Conservation (phyloP, 1,140 invertebrate species). For the Ceratosolen fusciceps region DNA sequence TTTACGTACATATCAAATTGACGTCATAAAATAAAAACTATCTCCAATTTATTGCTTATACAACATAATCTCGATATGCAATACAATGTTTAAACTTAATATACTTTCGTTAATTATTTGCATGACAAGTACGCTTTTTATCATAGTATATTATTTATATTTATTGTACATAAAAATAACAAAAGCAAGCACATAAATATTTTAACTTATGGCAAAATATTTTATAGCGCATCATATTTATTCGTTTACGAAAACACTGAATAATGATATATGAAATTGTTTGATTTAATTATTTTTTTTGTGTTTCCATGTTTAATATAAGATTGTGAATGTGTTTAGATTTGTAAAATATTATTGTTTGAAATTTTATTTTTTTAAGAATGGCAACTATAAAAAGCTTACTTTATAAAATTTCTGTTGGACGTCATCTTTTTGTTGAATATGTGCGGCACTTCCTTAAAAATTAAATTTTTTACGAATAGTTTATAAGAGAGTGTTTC, state of each 20-base stretch:
- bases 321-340: background rate
- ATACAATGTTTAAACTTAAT: background rate
- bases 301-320: background rate
- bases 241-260: background rate
- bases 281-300: background rate
- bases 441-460: background rate
- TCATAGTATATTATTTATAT: background rate
- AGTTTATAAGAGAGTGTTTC: no score
- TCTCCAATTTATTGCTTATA: background rate
- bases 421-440: background rate
- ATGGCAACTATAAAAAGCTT: conserved; percentile 14
- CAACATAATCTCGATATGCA: conserved; percentile 9
- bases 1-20: background rate
- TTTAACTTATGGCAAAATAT: background rate
- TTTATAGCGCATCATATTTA: background rate
- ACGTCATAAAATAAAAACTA: background rate
- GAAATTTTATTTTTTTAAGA: background rate
- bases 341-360: background rate
- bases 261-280: background rate
- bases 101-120: conserved; percentile 1
- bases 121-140: conserved; percentile 8
- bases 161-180: background rate
- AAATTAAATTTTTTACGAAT: background rate
- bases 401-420: background rate
- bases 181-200: conserved; percentile 4